These are phyloP conservation scores for Lamproptera curius DNA, from an alignment of 2,888 invertebrate species.

Conservation along the genomic window DNA sequence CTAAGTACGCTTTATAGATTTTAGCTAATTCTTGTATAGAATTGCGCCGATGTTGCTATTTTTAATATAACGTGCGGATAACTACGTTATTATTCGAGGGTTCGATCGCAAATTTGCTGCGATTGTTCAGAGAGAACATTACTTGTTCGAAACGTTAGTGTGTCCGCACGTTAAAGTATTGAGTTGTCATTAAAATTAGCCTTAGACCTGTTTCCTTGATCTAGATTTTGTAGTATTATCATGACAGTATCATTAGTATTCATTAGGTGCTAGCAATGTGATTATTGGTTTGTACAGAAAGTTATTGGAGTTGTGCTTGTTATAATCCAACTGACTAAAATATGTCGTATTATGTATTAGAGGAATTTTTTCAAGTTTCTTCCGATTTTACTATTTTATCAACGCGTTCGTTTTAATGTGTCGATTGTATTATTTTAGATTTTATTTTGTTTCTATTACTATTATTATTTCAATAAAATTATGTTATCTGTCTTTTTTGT, in stretches of 20 bases:
- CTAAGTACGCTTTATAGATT: too few relatives aligned
- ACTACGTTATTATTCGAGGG: neutral
- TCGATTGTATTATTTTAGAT: conserved; percentile 41
- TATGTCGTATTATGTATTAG: too few relatives aligned
- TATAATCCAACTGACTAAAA: too few relatives aligned
- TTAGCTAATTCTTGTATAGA: too few relatives aligned
- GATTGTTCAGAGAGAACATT: neutral
- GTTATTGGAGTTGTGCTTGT: conserved; percentile 4
- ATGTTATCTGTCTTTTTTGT: conserved; percentile 37
- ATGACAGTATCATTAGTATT: conserved; percentile 30
- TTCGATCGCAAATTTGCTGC: neutral
- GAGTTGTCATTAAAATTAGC: neutral
- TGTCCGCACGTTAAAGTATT: neutral
- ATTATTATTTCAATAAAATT: conserved; percentile 33
- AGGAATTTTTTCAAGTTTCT: conserved; percentile 20
- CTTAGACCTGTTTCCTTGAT: conserved; percentile 6
- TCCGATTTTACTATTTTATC: too few relatives aligned
- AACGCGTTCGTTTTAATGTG: conserved; percentile 34
- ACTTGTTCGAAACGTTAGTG: neutral
- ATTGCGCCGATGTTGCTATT: neutral
- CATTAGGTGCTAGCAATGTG: neutral
- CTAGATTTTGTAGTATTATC: conserved; percentile 24
- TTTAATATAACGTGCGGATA: neutral
- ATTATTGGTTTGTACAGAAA: neutral
- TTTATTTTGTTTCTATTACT: conserved; percentile 48